phyloP scores from a whole-genome alignment of 2,888 invertebrate species.

The Dynastes tityus region DNA sequence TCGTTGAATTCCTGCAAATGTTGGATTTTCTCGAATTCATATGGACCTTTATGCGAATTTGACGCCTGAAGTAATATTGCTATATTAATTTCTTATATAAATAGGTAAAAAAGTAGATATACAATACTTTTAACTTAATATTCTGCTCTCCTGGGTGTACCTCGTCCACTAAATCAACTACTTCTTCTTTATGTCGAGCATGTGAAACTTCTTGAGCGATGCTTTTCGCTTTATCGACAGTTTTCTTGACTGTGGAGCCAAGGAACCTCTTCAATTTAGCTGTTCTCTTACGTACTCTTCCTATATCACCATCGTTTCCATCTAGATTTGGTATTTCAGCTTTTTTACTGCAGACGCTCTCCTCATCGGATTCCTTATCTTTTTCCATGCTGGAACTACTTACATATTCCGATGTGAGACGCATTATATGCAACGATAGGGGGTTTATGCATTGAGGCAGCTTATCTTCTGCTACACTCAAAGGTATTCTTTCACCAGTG shows the following conservation, averaged over 20 bases:
- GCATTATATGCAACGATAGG: slow-evolving; percentile 94
- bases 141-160: slow-evolving; percentile 84
- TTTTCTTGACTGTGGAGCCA: slow-evolving; percentile 92
- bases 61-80: slow-evolving; percentile 75
- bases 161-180: slow-evolving; percentile 88
- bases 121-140: slow-evolving; percentile 83
- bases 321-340: slow-evolving; percentile 73
- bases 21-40: slow-evolving; percentile 93
- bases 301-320: slow-evolving; percentile 54
- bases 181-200: slow-evolving; percentile 89
- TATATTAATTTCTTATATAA: neutral
- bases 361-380: slow-evolving; percentile 85
- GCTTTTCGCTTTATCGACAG: slow-evolving; percentile 92
- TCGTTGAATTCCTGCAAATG: slow-evolving; percentile 84
- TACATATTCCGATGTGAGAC: slow-evolving; percentile 92
- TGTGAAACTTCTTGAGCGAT: slow-evolving; percentile 91
- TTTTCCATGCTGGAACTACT: slow-evolving; percentile 77
- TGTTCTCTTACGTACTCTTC: slow-evolving; percentile 70
- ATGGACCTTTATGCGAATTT: slow-evolving; percentile 96
- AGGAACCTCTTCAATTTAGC: slow-evolving; percentile 84
- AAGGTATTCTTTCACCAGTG: slow-evolving; percentile 93
- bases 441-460: slow-evolving; percentile 94
- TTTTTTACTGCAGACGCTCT: slow-evolving; percentile 78
- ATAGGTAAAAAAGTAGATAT: neutral
- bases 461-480: slow-evolving; percentile 95